phyloP scores from a whole-genome alignment of 35 echinoderm and acorn worm genomes.

The Ptychodera flava region DNA sequence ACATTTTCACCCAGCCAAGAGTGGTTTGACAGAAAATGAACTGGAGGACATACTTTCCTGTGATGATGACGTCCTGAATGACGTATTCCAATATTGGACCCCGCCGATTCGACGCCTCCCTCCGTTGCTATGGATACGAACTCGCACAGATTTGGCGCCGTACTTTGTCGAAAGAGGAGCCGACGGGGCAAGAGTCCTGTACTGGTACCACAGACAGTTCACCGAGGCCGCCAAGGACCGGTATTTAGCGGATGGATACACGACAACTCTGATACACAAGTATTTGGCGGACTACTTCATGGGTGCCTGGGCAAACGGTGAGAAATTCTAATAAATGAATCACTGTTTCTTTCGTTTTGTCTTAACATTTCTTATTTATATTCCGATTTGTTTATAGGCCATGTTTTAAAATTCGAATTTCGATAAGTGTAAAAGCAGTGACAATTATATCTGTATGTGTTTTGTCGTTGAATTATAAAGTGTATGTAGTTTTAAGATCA shows the following conservation, averaged over 20 bases:
- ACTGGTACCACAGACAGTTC: background rate
- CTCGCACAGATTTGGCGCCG: background rate
- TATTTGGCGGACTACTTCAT: background rate
- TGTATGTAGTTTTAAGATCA: no score
- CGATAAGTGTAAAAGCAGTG: no score
- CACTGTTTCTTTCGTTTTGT: no score
- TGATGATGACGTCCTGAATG: background rate
- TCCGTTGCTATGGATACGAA: background rate
- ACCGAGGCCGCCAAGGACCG: background rate
- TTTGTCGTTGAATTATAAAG: no score
- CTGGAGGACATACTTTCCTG: background rate
- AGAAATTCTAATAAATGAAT: no score
- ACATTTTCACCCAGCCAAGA: background rate
- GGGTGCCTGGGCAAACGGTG: background rate
- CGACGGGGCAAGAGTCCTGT: background rate
- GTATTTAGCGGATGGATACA: background rate
- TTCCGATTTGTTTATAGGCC: no score
- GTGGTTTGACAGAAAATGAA: background rate
- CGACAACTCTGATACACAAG: background rate
- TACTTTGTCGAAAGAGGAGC: background rate
- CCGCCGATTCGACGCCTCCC: background rate
- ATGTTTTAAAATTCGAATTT: no score
- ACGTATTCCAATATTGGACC: background rate
- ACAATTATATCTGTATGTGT: no score
- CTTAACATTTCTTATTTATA: no score